Base-by-base conservation (phyloP, 2,888 invertebrate genomes). In the Andrena marginata region DNA sequence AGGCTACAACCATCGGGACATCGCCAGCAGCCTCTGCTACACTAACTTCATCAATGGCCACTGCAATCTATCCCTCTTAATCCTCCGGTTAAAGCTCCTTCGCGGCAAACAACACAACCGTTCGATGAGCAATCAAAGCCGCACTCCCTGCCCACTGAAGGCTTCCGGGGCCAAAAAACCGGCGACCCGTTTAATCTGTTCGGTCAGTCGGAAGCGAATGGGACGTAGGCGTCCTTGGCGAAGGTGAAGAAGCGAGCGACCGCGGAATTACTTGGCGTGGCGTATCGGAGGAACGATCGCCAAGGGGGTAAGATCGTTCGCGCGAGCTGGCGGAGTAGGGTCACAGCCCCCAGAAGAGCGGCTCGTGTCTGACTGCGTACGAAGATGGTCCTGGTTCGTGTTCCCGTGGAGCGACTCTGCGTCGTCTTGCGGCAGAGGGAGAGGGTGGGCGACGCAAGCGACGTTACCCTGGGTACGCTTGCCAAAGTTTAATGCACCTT, bases 401-500 rank as follows among this genome's bases (percentile, higher is more conserved):
- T 31, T 65, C 20, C 48, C 49, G 62, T 56, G 35, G 51, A 42
- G 60, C 56, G 54, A 33, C 78, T 77, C 65, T 51, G 29, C 48
- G 71, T 72, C 78, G 71, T 71, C 73, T 69, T 73, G 80, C 35
- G 51, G 64, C 33, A 59, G 49, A 49, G 49, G 33, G 10, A 54
- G 67, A 35, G 64, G 48, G 42, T 26, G 51, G 51, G 48, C 33
- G 56, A 54, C 62, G 73, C 20, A 69, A 77, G 80, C 68, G 77
- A 87, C 85, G 79, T 84, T 82, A 80, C 74, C 62, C 80, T 59
- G 80, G 63, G 87, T 86, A 85, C 83, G 85, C 83, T 90, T 90
- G 91, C 90, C 92, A 91, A 86, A 92, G 90, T 91, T 90, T 90
- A 90, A 91, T 90, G 91, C 90, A 88, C 88, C 87, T 89, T 88